A percentile compares a stretch with the other conserved stretches of the same genome.
phyloP scores from a whole-genome alignment of 2,797 vertebrate species.

The Cheirogaleus major region DNA sequence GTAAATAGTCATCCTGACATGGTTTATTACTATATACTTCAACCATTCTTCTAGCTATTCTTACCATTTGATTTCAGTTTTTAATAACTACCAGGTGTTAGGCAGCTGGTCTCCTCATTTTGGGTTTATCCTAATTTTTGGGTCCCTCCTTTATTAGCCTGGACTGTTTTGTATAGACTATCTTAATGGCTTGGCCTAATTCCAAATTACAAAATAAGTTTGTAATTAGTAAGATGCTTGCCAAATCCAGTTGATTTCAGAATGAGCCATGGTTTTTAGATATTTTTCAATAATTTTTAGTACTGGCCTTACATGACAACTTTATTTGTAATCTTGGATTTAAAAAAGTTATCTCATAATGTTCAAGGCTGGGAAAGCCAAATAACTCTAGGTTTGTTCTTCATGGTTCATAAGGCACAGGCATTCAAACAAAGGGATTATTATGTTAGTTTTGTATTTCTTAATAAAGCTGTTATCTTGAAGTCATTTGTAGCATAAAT shows the following conservation, averaged over 20 bases:
- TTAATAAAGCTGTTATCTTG: slow-evolving; percentile 47
- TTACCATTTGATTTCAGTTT: slow-evolving; percentile 41
- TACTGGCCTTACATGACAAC: background rate
- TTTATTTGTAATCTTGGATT: slow-evolving; percentile 50
- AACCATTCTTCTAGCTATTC: background rate
- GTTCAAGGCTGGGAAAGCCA: slow-evolving; percentile 43
- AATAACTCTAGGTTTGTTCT: slow-evolving; percentile 45
- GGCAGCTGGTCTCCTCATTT: slow-evolving; percentile 64
- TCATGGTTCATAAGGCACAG: slow-evolving; percentile 24
- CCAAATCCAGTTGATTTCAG: slow-evolving; percentile 53
- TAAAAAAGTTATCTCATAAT: background rate
- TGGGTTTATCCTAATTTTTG: slow-evolving; percentile 35
- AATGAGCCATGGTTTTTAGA: slow-evolving; percentile 49
- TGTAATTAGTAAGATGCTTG: slow-evolving; percentile 54
- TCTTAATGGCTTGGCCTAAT: slow-evolving; percentile 64
- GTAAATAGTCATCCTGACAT: background rate
- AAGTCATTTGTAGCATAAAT: background rate
- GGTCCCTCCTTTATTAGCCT: slow-evolving; percentile 51
- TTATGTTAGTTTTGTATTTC: slow-evolving; percentile 42
- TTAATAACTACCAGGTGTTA: slow-evolving; percentile 57
- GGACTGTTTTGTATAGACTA: slow-evolving; percentile 42
- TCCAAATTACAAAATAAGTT: slow-evolving; percentile 66
- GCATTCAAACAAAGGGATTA: slow-evolving; percentile 53
- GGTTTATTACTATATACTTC: background rate
- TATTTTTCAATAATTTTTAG: slow-evolving; percentile 61